Evolutionary conservation across 2,888 invertebrate genomes (phyloP), one percentile per base, ranked within the genome.

Genomic region (Cheilosia variabilis): DNA sequence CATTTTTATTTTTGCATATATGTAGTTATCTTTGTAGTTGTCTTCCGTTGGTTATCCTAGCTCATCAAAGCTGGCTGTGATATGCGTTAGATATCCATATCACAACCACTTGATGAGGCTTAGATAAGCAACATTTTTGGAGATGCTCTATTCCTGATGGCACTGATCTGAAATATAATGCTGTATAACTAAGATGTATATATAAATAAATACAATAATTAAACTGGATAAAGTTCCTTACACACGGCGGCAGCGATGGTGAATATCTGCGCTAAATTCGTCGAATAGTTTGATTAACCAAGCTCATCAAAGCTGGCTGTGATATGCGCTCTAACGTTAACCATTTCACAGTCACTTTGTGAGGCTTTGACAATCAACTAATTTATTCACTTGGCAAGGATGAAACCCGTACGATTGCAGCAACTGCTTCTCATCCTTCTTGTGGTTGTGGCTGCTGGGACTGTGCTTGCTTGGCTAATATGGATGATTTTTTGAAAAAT

Each of bases 61-160:
- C 96, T 96, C 96, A 96, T 97, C 97, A 97, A 97, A 97, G 98
- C 98, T 97, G 97, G 97, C 97, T 98, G 98, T 98, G 98, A 98
- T 98, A 98, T 97, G 97, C 93, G 93, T 91, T 91, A 89, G 90
- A 89, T 92, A 92, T 91, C 92, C 92, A 96, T 95, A 94, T 95
- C 97, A 96, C 97, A 96, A 94, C 96, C 97, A 96, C 95, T 96
- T 95, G 96, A 97, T 94, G 95, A 95, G 95, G 90, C 91, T 91
- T 91, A 91, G 91, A 91, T 91, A 91, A 92, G 91, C 92, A 91
- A 92, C 91, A 91, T 91, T 88, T 90, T 80, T 88, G 53, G 50
- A n/a, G 47, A 37, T 45, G 5, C 41, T 60, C 34, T 34, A 37
- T 10, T 27, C 13, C 34, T 50, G 45, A 9, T 22, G 50, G 13